Evolutionary conservation across 2,113 vertebrate genomes (phyloP).

Genomic region (Mobula birostris): DNA sequence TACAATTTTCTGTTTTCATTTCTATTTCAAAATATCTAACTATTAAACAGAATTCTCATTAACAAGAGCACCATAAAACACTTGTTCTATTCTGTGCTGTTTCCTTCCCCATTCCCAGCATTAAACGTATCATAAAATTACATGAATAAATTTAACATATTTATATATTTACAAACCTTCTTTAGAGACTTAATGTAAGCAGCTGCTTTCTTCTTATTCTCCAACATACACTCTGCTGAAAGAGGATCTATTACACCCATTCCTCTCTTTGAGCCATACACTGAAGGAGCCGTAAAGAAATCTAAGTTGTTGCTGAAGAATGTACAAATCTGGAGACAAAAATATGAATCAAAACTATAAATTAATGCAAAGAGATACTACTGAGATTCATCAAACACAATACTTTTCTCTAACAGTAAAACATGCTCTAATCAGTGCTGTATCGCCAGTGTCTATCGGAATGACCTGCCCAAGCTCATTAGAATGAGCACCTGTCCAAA

Average conservation of each 20-base stretch:
- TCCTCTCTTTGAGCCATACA: slow-evolving; percentile 70
- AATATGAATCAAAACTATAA: neutral
- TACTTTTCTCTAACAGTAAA: neutral
- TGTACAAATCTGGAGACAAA: slow-evolving; percentile 71
- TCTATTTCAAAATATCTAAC: slow-evolving; percentile 29
- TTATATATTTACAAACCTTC: slow-evolving; percentile 63
- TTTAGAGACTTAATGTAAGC: slow-evolving; percentile 72
- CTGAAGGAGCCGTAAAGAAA: slow-evolving; percentile 70
- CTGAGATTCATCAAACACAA: neutral
- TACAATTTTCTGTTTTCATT: too few relatives aligned
- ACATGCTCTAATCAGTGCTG: neutral
- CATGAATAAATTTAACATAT: neutral
- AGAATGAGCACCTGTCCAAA: neutral
- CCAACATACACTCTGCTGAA: slow-evolving; percentile 81
- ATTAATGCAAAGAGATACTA: neutral
- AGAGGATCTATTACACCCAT: slow-evolving; percentile 67
- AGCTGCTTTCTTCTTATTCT: slow-evolving; percentile 80
- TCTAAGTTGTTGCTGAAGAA: slow-evolving; percentile 94
- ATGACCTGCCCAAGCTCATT: neutral
- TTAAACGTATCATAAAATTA: neutral
- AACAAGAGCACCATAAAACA: neutral
- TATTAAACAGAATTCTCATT: neutral
- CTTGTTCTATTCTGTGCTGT: neutral
- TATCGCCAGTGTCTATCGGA: neutral
- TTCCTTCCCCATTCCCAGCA: neutral